A percentile compares a stretch with the other conserved stretches of the same genome.
Conservation (phyloP, 2,113 vertebrate species). For the Phyllopteryx taeniolatus region DNA sequence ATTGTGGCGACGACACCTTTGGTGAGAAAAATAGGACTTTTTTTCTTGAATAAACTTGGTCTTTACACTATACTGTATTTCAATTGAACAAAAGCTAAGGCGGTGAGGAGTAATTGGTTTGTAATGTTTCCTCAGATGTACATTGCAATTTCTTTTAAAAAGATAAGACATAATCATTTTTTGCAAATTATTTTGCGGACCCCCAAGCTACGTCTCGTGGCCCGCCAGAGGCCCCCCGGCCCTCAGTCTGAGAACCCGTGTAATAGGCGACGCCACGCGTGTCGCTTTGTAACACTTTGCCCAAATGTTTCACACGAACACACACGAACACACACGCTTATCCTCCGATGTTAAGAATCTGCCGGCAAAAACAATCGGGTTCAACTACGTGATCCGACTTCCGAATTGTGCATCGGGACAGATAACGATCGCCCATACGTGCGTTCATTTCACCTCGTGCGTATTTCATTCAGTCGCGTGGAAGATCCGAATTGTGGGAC, state of each 20-base stretch:
- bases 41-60: too few species aligned
- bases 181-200: neutral
- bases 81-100: too few species aligned
- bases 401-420: slow-evolving; percentile 83
- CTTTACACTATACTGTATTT: too few species aligned
- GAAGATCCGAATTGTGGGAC: too few species aligned
- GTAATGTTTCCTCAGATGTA: too few species aligned
- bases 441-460: slow-evolving; percentile 85
- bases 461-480: slow-evolving; percentile 74
- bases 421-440: slow-evolving; percentile 76
- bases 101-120: too few species aligned
- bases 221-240: too few species aligned
- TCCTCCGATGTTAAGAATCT: slow-evolving; percentile 76
- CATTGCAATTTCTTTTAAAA: too few species aligned
- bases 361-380: slow-evolving; percentile 77
- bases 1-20: too few species aligned
- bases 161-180: too few species aligned
- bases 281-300: slow-evolving; percentile 30
- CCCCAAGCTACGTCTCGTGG: neutral
- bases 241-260: neutral
- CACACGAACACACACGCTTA: slow-evolving; percentile 48
- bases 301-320: slow-evolving; percentile 72
- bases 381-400: slow-evolving; percentile 81
- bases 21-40: too few species aligned
- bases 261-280: neutral